Evolutionary conservation across 1,140 invertebrate species (phyloP).

Genomic region (Drosophila mauritiana): DNA sequence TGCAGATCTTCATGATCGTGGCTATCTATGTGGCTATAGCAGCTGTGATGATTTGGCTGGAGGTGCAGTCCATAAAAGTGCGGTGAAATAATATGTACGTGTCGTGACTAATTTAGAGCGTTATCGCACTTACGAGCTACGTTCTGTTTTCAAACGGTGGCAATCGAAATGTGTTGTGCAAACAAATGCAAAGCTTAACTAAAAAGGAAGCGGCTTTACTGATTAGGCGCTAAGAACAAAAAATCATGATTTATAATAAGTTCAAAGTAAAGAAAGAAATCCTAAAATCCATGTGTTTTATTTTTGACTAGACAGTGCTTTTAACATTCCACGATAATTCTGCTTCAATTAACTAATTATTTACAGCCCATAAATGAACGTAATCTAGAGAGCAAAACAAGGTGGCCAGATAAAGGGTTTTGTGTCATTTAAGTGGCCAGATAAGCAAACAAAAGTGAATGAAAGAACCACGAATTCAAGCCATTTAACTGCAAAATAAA

Average conservation of each 20-base stretch:
- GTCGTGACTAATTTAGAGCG: slow-evolving; percentile 39
- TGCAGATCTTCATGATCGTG: slow-evolving; percentile 61
- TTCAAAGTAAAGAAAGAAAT: slow-evolving; percentile 23
- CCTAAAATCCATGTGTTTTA: slow-evolving; percentile 1
- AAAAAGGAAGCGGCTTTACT: slow-evolving; percentile 30
- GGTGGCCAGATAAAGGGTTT: slow-evolving; percentile 26
- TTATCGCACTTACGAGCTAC: slow-evolving; percentile 15
- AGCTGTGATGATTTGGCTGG: slow-evolving; percentile 61
- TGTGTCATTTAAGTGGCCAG: slow-evolving; percentile 26
- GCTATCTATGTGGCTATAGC: slow-evolving; percentile 60
- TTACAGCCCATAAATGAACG: slow-evolving; percentile 55
- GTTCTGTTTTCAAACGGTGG: slow-evolving; percentile 1
- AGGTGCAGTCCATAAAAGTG: slow-evolving; percentile 71
- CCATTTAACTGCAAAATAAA: slow-evolving; percentile 27
- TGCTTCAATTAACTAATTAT: slow-evolving; percentile 54
- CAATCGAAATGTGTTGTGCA: slow-evolving; percentile 53
- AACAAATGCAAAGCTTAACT: slow-evolving; percentile 51
- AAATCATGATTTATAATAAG: slow-evolving; percentile 28
- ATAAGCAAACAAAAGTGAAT: slow-evolving; percentile 35
- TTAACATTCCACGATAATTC: slow-evolving; percentile 11
- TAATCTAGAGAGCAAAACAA: slow-evolving; percentile 31
- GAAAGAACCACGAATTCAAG: slow-evolving; percentile 18
- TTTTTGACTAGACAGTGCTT: slow-evolving; percentile 31
- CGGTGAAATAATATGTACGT: slow-evolving; percentile 36
- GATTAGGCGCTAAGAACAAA: slow-evolving; percentile 47